Base-by-base conservation (phyloP, 1,140 invertebrate species). In the Littorina saxatilis region DNA sequence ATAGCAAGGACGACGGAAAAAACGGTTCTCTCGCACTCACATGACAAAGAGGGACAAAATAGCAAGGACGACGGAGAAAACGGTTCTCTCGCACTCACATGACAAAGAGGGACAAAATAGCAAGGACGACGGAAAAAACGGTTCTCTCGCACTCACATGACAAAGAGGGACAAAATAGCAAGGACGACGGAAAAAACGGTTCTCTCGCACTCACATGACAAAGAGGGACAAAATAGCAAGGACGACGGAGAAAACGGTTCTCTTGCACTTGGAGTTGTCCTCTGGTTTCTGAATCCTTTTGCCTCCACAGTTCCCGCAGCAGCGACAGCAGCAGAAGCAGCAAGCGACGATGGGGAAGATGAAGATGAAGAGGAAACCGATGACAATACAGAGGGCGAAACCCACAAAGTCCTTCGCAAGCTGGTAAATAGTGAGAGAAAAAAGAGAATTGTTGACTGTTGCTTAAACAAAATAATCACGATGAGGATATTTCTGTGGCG, bases 301-400 rank as follows among this genome's bases (percentile, higher is more conserved):
- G 29, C 94, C 95, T 43, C 95, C 96, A 91, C 95, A 96, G 80
- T 94, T 95, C 29, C 96, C 96, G 58, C 87, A 91, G 85, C 95
- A 95, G 83, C 96, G 96, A 92, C 96, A 97, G 90, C 96, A 97
- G 90, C 96, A 97, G 92, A 97, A 96, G 81, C 93, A 86, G 58
- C 94, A 93, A 70, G 94, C 95, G 27, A 94, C 91, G 79, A 95
- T 93, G 20, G 95, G 95, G 81, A 96, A 92, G 55, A 95, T 86
- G 43, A 95, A 92, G 11, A 94, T 94, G 13, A 96, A 91, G 0
- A 95, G 78, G 1, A 95, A 79, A 7, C 94, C 94, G 0, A 94
- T 83, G 0, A 94, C 84, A 9, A 94, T 90, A 15, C 95, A 92
- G 2, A 94, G 88, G 0, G 93, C 88, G 27, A 94, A 87, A n/a